Percentiles rank a stretch among this genome's conserved stretches.
phyloP scores from a whole-genome alignment of 2,888 invertebrate species.

The Leptinotarsa peninsularis region DNA sequence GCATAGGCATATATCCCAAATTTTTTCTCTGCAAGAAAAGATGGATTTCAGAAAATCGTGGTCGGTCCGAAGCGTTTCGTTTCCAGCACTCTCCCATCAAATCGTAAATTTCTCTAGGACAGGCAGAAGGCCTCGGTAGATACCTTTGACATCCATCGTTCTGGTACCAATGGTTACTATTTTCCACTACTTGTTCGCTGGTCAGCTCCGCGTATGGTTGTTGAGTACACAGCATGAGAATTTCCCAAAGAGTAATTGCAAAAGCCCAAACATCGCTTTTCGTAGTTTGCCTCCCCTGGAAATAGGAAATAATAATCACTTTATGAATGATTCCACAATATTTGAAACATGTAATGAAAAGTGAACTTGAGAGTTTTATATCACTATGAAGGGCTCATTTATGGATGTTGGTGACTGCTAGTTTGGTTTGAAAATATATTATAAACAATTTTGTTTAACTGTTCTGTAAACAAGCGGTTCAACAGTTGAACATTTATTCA shows the following conservation, averaged over 20 bases:
- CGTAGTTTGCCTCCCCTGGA: constrained; percentile 87
- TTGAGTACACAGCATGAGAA: constrained; percentile 82
- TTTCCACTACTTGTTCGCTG: constrained; percentile 83
- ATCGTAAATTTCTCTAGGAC: constrained; percentile 90
- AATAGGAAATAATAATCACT: constrained; percentile 37
- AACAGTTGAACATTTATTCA: too few species aligned
- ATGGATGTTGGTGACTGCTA: too few species aligned
- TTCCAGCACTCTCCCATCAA: constrained; percentile 95
- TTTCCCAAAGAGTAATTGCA: constrained; percentile 91
- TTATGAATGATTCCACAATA: background rate
- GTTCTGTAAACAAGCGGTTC: too few species aligned
- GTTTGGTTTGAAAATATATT: too few species aligned
- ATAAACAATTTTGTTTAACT: too few species aligned
- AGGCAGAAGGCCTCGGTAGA: constrained; percentile 76
- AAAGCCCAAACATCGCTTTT: constrained; percentile 94
- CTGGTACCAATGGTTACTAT: constrained; percentile 67
- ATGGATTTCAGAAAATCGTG: constrained; percentile 89
- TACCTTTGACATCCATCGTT: constrained; percentile 70
- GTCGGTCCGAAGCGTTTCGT: constrained; percentile 81
- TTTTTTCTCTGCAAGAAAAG: constrained; percentile 82
- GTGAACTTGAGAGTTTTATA: too few species aligned
- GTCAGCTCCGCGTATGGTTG: constrained; percentile 85
- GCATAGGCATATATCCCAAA: constrained; percentile 73
- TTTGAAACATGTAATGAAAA: background rate
- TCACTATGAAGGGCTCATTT: too few species aligned